A percentile compares a stretch with the other conserved stretches of the same genome.
Conservation (phyloP, 2,113 vertebrate species). For the Myotis yumanensis region DNA sequence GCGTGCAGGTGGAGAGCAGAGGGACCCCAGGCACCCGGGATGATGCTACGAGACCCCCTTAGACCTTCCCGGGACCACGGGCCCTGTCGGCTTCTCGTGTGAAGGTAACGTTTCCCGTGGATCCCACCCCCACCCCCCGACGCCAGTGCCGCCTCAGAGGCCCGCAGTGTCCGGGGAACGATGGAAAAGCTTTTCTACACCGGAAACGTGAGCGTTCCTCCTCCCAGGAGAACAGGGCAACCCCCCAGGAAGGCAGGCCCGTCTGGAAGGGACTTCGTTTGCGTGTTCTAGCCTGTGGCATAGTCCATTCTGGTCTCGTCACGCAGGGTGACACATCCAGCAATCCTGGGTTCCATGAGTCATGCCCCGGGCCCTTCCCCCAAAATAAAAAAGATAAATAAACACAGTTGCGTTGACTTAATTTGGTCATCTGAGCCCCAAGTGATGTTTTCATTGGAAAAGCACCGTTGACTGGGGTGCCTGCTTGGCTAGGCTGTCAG, state of each 20-base stretch:
- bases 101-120: neutral
- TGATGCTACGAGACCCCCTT: too few relatives aligned
- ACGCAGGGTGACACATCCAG: too few relatives aligned
- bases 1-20: rapidly evolving
- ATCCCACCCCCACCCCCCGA: neutral
- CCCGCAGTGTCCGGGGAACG: neutral
- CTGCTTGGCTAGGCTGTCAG: neutral
- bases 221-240: neutral
- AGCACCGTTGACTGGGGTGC: too few relatives aligned
- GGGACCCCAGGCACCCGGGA: neutral
- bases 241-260: neutral
- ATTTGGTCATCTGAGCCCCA: neutral
- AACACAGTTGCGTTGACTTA: neutral
- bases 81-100: neutral
- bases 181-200: neutral
- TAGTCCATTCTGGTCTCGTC: neutral
- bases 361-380: too few relatives aligned
- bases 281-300: neutral
- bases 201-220: neutral
- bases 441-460: neutral
- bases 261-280: neutral
- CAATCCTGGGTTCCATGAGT: too few relatives aligned
- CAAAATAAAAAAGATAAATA: too few relatives aligned
- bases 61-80: neutral
- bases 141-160: neutral